Conservation (phyloP, 2,113 vertebrate species). For the pig (Sus scrofa) region T2T-Sscrofa CM000826.6:117089501-117090000, state of each 20-base stretch:
- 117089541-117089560: background rate
- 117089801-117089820: background rate
- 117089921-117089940: background rate
- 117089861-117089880: too few relatives aligned
- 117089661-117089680: background rate
- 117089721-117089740: rapidly evolving
- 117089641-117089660: background rate
- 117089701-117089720: rapidly evolving
- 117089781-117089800: background rate
- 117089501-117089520: too few relatives aligned
- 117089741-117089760: background rate
- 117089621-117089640: background rate
- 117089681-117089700: background rate
- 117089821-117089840: background rate
- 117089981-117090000: conserved; percentile 15
- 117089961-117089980: conserved; percentile 34
- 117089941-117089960: background rate
- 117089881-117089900: too few relatives aligned
- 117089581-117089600: background rate
- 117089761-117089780: background rate
- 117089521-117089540: background rate
- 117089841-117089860: background rate
- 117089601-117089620: background rate
- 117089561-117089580: background rate
- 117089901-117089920: too few relatives aligned